A percentile compares a stretch with the other conserved stretches of the same genome.
Conservation (phyloP, 2,888 invertebrate species). For the Meghimatium bilineatum region DNA sequence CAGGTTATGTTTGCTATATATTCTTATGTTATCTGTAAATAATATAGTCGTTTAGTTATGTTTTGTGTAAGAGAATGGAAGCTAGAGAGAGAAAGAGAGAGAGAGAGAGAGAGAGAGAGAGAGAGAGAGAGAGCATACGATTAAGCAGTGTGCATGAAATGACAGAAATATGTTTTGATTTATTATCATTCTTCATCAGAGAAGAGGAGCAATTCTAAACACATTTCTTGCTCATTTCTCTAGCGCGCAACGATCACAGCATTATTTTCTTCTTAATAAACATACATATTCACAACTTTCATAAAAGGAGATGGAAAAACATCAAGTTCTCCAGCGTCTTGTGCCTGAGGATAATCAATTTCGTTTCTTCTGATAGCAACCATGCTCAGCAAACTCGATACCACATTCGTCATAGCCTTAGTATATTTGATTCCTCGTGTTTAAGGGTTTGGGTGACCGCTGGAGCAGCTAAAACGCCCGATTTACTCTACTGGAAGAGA, state of each 20-base stretch:
- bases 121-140: neutral
- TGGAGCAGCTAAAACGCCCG: constrained; percentile 2
- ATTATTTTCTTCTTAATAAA: too few species aligned
- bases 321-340: neutral
- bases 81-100: neutral
- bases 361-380: constrained; percentile 9
- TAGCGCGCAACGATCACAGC: too few species aligned
- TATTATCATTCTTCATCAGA: too few species aligned
- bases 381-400: constrained; percentile 18
- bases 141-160: neutral
- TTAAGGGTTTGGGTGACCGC: constrained; percentile 9
- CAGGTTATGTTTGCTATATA: too few species aligned
- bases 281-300: neutral
- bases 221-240: neutral
- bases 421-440: constrained; percentile 24
- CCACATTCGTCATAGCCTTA: constrained; percentile 26
- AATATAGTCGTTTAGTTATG: too few species aligned
- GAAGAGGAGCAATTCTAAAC: too few species aligned
- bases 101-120: neutral
- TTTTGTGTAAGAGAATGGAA: too few species aligned
- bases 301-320: neutral
- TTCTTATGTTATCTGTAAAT: too few species aligned
- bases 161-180: neutral
- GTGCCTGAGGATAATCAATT: constrained; percentile 24
- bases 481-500: constrained; percentile 17